Evolutionary conservation across 2,797 vertebrate species (phyloP).

Genomic region (Pterois miles): DNA sequence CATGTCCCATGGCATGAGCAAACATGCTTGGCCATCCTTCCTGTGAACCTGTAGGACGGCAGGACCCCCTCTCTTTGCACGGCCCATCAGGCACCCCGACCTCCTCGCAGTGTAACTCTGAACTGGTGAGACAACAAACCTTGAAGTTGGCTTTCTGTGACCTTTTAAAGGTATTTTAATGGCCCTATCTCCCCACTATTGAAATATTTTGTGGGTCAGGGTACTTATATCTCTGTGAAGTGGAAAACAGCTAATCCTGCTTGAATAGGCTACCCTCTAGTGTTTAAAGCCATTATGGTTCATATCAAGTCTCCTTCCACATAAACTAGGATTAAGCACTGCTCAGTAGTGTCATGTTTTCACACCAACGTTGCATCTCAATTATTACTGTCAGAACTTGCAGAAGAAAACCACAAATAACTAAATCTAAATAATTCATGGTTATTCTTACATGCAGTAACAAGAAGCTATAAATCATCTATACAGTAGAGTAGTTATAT

Average conservation of each 20-base stretch:
- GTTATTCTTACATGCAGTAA: background rate
- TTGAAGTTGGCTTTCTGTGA: slow-evolving; percentile 70
- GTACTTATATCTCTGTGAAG: slow-evolving; percentile 57
- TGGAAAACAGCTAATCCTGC: slow-evolving; percentile 53
- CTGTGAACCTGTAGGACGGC: slow-evolving; percentile 68
- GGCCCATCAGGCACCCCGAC: slow-evolving; percentile 50
- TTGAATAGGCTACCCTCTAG: slow-evolving; percentile 80
- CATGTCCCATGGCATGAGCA: slow-evolving; percentile 75
- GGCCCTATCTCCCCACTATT: slow-evolving; percentile 59
- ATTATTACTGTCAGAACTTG: slow-evolving; percentile 27
- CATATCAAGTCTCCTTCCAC: slow-evolving; percentile 3
- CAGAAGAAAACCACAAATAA: slow-evolving; percentile 27
- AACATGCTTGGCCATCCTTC: slow-evolving; percentile 78
- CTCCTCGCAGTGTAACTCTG: slow-evolving; percentile 49
- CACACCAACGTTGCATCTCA: slow-evolving; percentile 18
- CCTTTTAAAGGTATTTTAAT: slow-evolving; percentile 74
- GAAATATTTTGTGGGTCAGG: slow-evolving; percentile 52
- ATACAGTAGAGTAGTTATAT: background rate
- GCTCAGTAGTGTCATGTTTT: slow-evolving; percentile 36
- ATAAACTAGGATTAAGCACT: slow-evolving; percentile 34
- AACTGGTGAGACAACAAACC: slow-evolving; percentile 69
- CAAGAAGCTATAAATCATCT: background rate
- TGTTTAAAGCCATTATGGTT: slow-evolving; percentile 63
- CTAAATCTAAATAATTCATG: background rate
- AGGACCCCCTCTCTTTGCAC: slow-evolving; percentile 53